Conservation (phyloP, 2,888 invertebrate genomes). For the Pecten maximus region DNA sequence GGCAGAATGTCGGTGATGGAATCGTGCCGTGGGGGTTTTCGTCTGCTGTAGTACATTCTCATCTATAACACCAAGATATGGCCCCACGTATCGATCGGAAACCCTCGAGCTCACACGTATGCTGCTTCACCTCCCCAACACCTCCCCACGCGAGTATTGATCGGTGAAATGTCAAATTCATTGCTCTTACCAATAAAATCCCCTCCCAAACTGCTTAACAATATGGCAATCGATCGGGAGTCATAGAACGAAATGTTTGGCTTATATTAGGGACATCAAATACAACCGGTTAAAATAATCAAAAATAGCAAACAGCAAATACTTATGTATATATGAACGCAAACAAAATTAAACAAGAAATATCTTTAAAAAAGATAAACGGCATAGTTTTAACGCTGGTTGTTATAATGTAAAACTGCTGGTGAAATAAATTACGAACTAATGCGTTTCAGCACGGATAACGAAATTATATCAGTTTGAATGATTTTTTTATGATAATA, state of each 20-base stretch:
- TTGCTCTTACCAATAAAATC: background rate
- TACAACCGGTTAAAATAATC: background rate
- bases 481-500: too few species aligned
- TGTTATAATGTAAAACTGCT: too few species aligned
- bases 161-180: background rate
- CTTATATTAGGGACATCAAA: background rate
- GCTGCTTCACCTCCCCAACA: background rate
- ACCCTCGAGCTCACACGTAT: background rate
- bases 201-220: background rate
- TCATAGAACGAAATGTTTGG: background rate
- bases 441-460: too few species aligned
- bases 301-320: background rate
- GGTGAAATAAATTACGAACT: too few species aligned
- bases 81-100: background rate
- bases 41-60: background rate
- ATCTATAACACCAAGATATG: background rate
- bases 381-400: too few species aligned
- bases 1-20: background rate
- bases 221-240: background rate
- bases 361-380: too few species aligned
- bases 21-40: background rate
- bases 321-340: too few species aligned
- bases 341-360: too few species aligned
- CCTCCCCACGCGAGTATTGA: background rate
- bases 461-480: too few species aligned